These are phyloP conservation scores for Elachura formosa DNA, from an alignment of 2,113 vertebrate species.

Conservation along the genomic window DNA sequence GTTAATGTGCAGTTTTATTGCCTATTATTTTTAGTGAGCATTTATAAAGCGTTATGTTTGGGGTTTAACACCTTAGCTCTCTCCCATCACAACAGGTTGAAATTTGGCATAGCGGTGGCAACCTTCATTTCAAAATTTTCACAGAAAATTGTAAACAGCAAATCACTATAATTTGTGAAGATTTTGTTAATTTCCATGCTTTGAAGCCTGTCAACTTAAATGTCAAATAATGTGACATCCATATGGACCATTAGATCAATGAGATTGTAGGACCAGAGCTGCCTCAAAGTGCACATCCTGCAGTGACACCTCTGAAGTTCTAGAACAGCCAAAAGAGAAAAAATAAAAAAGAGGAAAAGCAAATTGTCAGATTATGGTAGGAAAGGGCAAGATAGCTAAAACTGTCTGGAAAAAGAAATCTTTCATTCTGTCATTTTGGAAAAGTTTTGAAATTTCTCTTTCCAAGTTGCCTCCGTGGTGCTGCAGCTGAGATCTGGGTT, in stretches of 20 bases:
- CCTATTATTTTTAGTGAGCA: constrained; percentile 59
- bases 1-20: constrained; percentile 39
- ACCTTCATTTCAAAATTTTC: constrained; percentile 46
- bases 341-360: not conserved
- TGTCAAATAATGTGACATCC: constrained; percentile 57
- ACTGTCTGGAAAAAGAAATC: not conserved
- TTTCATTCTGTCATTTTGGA: constrained; percentile 34
- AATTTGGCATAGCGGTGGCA: constrained; percentile 41
- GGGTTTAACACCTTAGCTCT: constrained; percentile 47
- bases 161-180: constrained; percentile 42
- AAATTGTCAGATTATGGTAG: constrained; percentile 23
- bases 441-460: constrained; percentile 43
- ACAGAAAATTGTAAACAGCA: constrained; percentile 38
- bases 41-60: constrained; percentile 50
- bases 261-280: constrained; percentile 27
- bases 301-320: constrained; percentile 19
- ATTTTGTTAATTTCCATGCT: constrained; percentile 27
- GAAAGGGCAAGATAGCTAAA: constrained; percentile 30
- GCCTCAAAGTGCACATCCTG: constrained; percentile 49
- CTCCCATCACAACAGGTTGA: constrained; percentile 44
- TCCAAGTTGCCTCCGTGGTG: not conserved
- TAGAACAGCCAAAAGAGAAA: not conserved
- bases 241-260: constrained; percentile 55
- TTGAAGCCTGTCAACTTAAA: constrained; percentile 47
- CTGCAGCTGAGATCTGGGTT: not conserved